Evolutionary conservation across 2,797 vertebrate genomes (phyloP).

Genomic region (Hypotaenidia philippensis): DNA sequence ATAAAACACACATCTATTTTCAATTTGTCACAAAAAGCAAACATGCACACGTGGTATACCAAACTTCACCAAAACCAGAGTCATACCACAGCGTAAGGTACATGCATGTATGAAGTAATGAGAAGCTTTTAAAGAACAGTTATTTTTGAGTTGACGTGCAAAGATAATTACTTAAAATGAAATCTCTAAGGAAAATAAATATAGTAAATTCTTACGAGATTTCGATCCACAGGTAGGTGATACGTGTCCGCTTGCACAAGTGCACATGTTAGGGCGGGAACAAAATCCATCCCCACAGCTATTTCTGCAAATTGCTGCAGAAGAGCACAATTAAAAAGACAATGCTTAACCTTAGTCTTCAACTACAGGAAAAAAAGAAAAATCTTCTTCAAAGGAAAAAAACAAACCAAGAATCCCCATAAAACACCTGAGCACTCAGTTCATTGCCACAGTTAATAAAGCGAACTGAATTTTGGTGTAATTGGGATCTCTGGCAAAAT

Average conservation of each 20-base stretch:
- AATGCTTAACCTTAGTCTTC: neutral
- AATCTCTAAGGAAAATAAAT: neutral
- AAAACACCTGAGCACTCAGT: neutral
- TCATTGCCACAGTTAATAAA: neutral
- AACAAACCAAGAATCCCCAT: neutral
- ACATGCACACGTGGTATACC: fast-evolving
- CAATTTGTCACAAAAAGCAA: neutral
- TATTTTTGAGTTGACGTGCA: neutral
- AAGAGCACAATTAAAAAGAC: conserved; percentile 18
- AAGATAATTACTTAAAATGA: neutral
- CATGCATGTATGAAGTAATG: fast-evolving
- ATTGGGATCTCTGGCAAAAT: neutral
- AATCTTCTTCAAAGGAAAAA: neutral
- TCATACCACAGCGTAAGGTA: neutral
- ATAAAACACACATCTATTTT: neutral
- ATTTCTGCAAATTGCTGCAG: conserved; percentile 84
- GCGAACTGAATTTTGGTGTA: neutral
- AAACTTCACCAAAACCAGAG: neutral
- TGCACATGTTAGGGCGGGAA: conserved; percentile 86
- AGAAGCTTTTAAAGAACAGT: neutral
- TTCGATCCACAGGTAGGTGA: conserved; percentile 80
- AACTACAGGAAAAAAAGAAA: neutral
- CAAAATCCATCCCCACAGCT: conserved; percentile 86
- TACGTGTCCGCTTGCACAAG: conserved; percentile 83
- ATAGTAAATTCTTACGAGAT: conserved; percentile 69